Evolutionary conservation across 92 coral and sea anemone genomes (phyloP), one percentile per base, ranked within the genome.

Genomic region (Palythoa caribaeorum): DNA sequence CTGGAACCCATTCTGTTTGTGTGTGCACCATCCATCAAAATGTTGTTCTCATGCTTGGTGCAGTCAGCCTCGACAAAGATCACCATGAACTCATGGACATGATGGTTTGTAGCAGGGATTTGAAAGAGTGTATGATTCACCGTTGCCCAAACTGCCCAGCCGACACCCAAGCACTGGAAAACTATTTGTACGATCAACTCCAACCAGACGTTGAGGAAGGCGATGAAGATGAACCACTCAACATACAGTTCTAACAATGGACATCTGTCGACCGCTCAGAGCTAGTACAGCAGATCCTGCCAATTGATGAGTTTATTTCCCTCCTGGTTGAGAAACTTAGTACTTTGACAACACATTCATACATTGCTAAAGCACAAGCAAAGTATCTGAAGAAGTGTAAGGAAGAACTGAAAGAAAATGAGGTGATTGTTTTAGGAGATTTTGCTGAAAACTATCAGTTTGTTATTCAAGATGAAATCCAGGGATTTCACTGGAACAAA

Each of bases 1-100:
- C 89, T 47, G 89, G 88, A 0, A 89, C 92, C 48, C 91, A 88
- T 57, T 88, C 91, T 8, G 91, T 89, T 89, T 83, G 91, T 89
- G 91, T 89, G 16, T 89, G 91, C 54, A 63, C 88, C 66, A 89
- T 73, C 19, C 87, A 73, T 63, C 91, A 89, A 17, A 83, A 89
- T 44, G 88, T 89, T 44, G 71, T 62, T 73, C 71, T 89, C 15
- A 63, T 83, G 92, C 85, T 89, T 76, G 62, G 85, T 47, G 88
- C 89, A 76, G 79, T 89, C 10, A 76, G 38, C 77, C 84, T 89
- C 40, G 85, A 83, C 73, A 83, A 89, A 50, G 65, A 89, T 68
- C 89, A 78, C 86, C 89, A 84, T 77, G 89, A 89, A 40, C 92
- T 76, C 80, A 77, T 84, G 89, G 89, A 77, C 76, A 84, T 89